Evolutionary conservation across 2,888 invertebrate genomes (phyloP).

Genomic region (Ormyrus nitidulus): DNA sequence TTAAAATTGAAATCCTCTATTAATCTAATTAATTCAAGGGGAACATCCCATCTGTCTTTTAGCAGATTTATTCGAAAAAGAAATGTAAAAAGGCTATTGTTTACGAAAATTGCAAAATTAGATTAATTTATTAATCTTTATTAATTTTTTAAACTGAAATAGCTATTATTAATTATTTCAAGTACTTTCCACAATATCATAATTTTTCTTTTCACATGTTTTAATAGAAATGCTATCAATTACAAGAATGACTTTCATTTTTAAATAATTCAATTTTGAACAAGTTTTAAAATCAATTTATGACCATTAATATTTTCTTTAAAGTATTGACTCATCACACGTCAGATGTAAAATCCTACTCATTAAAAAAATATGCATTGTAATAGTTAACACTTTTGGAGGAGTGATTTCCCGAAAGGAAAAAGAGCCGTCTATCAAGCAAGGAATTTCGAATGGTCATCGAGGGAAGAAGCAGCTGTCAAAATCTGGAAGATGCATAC

Average conservation of each 20-base stretch:
- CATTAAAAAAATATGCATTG: constrained; percentile 34
- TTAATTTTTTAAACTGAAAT: background rate
- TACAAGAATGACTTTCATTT: background rate
- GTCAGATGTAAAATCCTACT: constrained; percentile 17
- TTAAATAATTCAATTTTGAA: constrained; percentile 21
- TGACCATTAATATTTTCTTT: constrained; percentile 7
- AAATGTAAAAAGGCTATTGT: background rate
- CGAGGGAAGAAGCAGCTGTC: constrained; percentile 29
- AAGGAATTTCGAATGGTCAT: constrained; percentile 43
- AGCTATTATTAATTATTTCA: no score
- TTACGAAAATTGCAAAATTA: background rate
- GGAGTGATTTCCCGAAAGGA: constrained; percentile 30
- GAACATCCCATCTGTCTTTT: constrained; percentile 1
- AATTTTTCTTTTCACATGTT: no score
- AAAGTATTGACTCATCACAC: constrained; percentile 38
- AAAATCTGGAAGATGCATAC: background rate
- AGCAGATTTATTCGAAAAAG: background rate
- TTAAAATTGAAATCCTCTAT: constrained; percentile 19
- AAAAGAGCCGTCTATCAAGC: constrained; percentile 30
- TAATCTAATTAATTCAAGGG: constrained; percentile 17
- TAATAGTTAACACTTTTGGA: constrained; percentile 44
- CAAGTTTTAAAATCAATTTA: constrained; percentile 8
- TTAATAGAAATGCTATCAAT: no score
- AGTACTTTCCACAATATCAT: no score
- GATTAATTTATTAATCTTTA: constrained; percentile 10